Base-by-base conservation (phyloP, 2,888 invertebrate species). In the Scaptomyza caliginosa region DNA sequence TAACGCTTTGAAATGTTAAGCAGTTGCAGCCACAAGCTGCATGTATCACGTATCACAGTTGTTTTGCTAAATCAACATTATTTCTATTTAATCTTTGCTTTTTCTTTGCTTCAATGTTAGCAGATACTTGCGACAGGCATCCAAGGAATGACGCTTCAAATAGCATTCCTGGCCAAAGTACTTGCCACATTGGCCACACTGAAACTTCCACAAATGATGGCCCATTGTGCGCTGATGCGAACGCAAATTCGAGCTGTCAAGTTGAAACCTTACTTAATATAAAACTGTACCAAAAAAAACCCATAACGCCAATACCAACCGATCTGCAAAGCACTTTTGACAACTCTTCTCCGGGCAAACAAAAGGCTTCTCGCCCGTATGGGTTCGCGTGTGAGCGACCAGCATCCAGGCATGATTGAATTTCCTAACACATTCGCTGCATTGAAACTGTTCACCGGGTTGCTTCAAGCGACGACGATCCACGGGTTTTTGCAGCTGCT, bases 391-490 rank as follows among this genome's bases (percentile, higher is more conserved):
- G 81, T 95, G 95, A 0, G 95, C 94, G 77, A 94, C 94, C 45
- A 95, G 90, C 28, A 94, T 94, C 95, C 95, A 95, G 6, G 94
- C 94, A 5, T 94, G 92, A 89, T 95, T 94, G 89, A 95, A 95
- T 8, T 92, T 92, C 88, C 94, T 95, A 0, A 92, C 93, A 78
- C 95, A 95, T 16, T 81, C 78, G 1, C 64, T 73, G 64, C 91
- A 91, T 10, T 77, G 76, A 6, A 86, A 81, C 3, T 58, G 42
- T 39, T 84, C 85, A 4, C 74, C 81, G 1, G 68, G 74, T 13
- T 42, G 55, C 21, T 57, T 83, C 0, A 40, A n/a, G 0, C 68
- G 68, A 1, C 85, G 70, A 6, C 63, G 55, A 19, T 64, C 67
- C 0, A n/a, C 6, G 0, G n/a, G 17, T 17, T 63, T 75, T 11